Evolutionary conservation across 2,113 vertebrate genomes (phyloP), one percentile per base, ranked within the genome.

Genomic region (Megaptera novaeangliae): DNA sequence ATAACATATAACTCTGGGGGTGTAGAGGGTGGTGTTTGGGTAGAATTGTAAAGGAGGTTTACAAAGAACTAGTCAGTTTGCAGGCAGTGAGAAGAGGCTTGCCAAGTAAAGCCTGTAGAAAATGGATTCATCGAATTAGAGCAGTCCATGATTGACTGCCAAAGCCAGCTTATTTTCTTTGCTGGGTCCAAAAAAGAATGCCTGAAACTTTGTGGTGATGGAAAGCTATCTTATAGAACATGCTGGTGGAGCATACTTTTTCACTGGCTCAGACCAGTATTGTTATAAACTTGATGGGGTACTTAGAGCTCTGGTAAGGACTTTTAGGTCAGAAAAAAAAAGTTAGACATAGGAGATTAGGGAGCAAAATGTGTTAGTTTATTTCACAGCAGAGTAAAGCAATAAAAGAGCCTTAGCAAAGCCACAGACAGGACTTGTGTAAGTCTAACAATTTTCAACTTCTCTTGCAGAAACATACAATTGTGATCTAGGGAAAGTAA

Each of bases 241-340:
- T 86, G 88, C 71, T 84, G 80, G 78, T 77, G 34, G 6, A 5
- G 78, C 90, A 93, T 29, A 59, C 4, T 71, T 93, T 96, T 68
- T 49, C 34, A 10, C 34, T 18, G 49, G 27, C 88, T 98, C 31
- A n/a, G 66, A 18, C 87, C 94, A 90, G 39, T 46, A 3, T 57
- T 96, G 61, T 88, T 96, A 86, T 34, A 78, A 72, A 89, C 17
- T 44, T 95, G n/a, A 81, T 97, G 71, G 66, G 59, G 87, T 74
- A 78, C 80, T 94, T 95, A 75, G 46, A 95, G 39, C 25, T 61
- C 69, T 52, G 71, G 66, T 66, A 87, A 41, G 49, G 27, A 96
- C 95, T 95, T 95, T 98, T 95, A 94, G 85, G 55, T 95, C 31
- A 97, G 85, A 69, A 93, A 95, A 94, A 94, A 92, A 96, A 81